Evolutionary conservation across 2,797 vertebrate genomes (phyloP).

Genomic region (Cetoscarus ocellatus): DNA sequence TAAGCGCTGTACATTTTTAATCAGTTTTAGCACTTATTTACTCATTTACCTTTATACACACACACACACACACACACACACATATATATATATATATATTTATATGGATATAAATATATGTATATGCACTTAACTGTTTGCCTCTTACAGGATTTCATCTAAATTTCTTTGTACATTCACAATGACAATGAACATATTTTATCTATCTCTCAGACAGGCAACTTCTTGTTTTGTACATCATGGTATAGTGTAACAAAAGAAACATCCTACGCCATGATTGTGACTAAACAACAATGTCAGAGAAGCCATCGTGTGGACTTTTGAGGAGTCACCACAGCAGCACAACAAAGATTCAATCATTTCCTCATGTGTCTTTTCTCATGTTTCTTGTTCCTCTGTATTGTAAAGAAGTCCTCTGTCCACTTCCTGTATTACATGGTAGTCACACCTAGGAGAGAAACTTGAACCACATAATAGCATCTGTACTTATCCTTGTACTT

Average conservation of each 20-base stretch:
- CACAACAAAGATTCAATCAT: conserved; percentile 28
- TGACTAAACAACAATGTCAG: not conserved
- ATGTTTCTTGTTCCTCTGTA: conserved; percentile 34
- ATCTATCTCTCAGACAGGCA: not conserved
- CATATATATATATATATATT: too few relatives aligned
- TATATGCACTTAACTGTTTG: too few relatives aligned
- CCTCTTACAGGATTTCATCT: too few relatives aligned
- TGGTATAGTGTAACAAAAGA: not conserved
- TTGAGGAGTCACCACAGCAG: not conserved
- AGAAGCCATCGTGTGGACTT: not conserved
- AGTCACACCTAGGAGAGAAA: rapidly evolving
- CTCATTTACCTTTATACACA: too few relatives aligned
- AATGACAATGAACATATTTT: not conserved
- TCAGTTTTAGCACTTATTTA: too few relatives aligned
- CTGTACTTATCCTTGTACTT: rapidly evolving
- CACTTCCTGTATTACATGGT: conserved; percentile 36
- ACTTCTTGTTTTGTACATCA: not conserved
- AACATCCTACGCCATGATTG: not conserved
- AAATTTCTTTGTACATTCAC: conserved; percentile 1
- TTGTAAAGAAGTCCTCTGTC: not conserved
- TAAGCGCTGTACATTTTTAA: too few relatives aligned
- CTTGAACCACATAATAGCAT: not conserved
- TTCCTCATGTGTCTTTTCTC: conserved; percentile 39
- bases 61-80: too few relatives aligned
- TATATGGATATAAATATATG: too few relatives aligned